Evolutionary conservation across 2,113 vertebrate genomes (phyloP).

Genomic region (Stegostoma tigrinum): DNA sequence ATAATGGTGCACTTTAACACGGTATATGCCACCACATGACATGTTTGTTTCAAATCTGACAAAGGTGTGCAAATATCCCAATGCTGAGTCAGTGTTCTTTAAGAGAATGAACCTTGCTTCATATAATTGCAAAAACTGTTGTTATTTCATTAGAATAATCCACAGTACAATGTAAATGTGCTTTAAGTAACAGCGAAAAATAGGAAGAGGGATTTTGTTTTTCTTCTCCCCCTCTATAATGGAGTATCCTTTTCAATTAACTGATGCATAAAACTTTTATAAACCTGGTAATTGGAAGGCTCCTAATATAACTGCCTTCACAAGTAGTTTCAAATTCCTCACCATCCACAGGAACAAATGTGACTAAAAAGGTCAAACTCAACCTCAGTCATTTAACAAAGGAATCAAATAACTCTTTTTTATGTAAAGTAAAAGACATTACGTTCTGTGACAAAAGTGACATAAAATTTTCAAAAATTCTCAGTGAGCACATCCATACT

Average conservation of each 20-base stretch:
- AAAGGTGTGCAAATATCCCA: not conserved
- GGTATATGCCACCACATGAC: not conserved
- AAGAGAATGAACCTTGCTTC: not conserved
- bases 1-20: not conserved
- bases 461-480: not conserved
- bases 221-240: not conserved
- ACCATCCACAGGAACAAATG: conserved; percentile 27
- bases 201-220: not conserved
- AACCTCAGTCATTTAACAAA: conserved; percentile 6
- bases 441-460: conserved; percentile 1
- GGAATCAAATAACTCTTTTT: conserved; percentile 2
- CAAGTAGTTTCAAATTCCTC: conserved; percentile 34
- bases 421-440: not conserved
- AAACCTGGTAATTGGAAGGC: conserved; percentile 34
- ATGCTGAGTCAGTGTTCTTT: not conserved
- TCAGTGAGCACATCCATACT: not conserved
- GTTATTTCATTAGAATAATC: not conserved
- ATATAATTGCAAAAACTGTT: not conserved
- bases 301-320: conserved; percentile 25
- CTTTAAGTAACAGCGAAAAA: not conserved
- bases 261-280: conserved; percentile 36
- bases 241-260: conserved; percentile 31
- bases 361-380: conserved; percentile 32
- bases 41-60: not conserved
- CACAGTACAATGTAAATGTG: not conserved